These are phyloP conservation scores for Albula goreensis DNA, from an alignment of 2,113 vertebrate genomes.

Conservation along the genomic window DNA sequence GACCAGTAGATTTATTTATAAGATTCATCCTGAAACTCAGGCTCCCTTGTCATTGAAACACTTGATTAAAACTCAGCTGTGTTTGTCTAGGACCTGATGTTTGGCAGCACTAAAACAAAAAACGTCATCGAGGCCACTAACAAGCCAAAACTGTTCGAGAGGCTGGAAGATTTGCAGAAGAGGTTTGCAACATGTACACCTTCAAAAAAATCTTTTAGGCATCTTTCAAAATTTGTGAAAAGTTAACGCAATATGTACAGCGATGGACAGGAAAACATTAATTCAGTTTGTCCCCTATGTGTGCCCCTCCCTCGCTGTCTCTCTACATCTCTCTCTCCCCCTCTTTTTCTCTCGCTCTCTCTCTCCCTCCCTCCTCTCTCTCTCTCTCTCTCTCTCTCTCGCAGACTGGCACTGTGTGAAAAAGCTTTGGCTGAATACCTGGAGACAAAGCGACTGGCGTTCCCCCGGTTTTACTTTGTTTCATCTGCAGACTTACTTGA, in stretches of 20 bases:
- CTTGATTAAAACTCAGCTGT: background rate
- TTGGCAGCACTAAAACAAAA: constrained; percentile 68
- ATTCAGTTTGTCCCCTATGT: no score
- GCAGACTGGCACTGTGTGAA: constrained; percentile 76
- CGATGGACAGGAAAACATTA: no score
- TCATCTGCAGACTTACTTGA: constrained; percentile 80
- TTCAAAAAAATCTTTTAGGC: background rate
- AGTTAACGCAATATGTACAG: no score
- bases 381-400: background rate
- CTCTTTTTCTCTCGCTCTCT: background rate
- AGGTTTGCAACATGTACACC: constrained; percentile 59
- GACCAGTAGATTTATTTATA: background rate
- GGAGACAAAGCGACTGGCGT: constrained; percentile 74
- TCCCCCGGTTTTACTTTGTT: constrained; percentile 78
- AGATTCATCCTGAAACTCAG: background rate
- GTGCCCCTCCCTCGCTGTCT: no score
- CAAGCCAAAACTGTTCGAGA: constrained; percentile 67
- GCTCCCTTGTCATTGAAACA: background rate
- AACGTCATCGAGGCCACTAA: constrained; percentile 77
- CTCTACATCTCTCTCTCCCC: background rate
- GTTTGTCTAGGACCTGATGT: constrained; percentile 70
- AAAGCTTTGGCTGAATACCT: constrained; percentile 77
- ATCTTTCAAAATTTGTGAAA: background rate
- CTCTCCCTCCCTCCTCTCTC: background rate
- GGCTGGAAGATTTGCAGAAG: constrained; percentile 72